phyloP scores from a whole-genome alignment of 2,113 vertebrate genomes.

The Oreochromis spilurus region DNA sequence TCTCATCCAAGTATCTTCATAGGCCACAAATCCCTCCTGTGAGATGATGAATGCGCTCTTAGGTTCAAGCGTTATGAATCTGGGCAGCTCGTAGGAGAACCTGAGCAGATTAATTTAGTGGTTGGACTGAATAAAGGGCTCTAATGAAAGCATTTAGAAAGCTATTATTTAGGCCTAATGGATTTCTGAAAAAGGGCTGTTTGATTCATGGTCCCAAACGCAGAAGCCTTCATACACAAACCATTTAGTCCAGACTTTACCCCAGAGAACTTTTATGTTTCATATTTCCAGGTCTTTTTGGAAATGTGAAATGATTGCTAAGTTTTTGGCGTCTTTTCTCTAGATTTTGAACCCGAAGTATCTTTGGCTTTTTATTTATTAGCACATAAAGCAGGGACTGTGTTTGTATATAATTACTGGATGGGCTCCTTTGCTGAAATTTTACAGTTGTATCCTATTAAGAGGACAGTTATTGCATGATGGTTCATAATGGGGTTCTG shows the following conservation, averaged over 20 bases:
- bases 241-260: background rate
- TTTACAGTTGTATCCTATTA: background rate
- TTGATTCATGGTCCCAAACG: conserved; percentile 32
- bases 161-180: conserved; percentile 48
- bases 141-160: conserved; percentile 43
- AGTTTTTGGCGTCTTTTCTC: background rate
- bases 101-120: conserved; percentile 19
- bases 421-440: background rate
- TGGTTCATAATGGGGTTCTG: conserved; percentile 34
- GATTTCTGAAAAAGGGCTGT: conserved; percentile 22
- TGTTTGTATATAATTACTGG: background rate
- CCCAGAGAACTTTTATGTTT: background rate
- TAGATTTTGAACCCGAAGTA: background rate
- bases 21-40: background rate
- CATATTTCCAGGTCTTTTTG: background rate
- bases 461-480: background rate
- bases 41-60: background rate
- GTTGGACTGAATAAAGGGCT: conserved; percentile 13
- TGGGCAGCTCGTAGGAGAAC: background rate
- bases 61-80: conserved; percentile 4
- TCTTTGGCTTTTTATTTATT: background rate
- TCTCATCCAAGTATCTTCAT: background rate
- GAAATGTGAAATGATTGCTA: background rate
- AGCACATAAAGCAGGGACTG: background rate
- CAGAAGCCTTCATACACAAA: background rate